These are phyloP conservation scores for Pristionchus exspectatus DNA, from an alignment of 2,888 invertebrate genomes.

Conservation along the genomic window DNA sequence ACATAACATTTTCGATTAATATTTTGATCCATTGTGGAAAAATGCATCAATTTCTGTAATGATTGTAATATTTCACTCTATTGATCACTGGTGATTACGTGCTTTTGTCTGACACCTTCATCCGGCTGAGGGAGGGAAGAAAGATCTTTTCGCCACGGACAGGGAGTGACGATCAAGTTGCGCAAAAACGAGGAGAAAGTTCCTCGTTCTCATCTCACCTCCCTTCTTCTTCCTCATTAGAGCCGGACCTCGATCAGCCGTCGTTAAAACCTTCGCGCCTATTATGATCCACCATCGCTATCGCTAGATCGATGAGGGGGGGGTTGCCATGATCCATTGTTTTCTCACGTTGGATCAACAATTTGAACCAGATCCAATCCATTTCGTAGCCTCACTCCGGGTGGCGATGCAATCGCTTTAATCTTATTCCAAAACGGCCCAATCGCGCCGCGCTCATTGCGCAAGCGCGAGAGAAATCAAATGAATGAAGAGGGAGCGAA, in stretches of 20 bases:
- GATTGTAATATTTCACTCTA: neutral
- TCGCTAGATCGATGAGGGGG: neutral
- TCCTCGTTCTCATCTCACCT: constrained; percentile 42
- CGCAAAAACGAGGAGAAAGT: constrained; percentile 34
- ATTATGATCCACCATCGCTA: constrained; percentile 14
- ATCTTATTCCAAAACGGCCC: neutral
- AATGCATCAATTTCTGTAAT: neutral
- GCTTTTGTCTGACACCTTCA: neutral
- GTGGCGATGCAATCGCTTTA: neutral
- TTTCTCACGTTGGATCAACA: too few species aligned
- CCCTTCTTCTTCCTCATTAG: constrained; percentile 1
- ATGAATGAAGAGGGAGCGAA: constrained; percentile 45
- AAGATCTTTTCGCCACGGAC: neutral
- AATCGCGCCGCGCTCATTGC: constrained; percentile 13
- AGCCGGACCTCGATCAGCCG: neutral
- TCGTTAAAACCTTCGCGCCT: neutral
- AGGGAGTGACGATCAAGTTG: constrained; percentile 18
- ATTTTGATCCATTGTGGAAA: too few species aligned
- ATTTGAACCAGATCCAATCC: neutral
- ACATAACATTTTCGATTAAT: too few species aligned
- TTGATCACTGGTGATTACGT: neutral
- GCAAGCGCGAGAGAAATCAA: constrained; percentile 37
- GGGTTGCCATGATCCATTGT: too few species aligned
- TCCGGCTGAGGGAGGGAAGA: neutral
- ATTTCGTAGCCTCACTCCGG: neutral